Evolutionary conservation across 2,888 invertebrate species (phyloP), one percentile per base, ranked within the genome.

Genomic region (Diarsia dahlii): DNA sequence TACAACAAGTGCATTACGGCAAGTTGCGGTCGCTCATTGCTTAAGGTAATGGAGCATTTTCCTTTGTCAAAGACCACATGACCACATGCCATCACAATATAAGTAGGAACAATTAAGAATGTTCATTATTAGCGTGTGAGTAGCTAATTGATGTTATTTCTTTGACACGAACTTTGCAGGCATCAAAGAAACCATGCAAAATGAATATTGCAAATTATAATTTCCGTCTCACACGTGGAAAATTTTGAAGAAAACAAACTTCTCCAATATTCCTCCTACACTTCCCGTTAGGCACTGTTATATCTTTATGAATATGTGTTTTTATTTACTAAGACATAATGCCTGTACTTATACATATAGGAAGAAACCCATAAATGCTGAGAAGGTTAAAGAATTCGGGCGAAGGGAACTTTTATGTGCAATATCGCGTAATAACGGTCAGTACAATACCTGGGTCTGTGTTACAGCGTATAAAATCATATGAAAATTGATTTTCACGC

Each of bases 401-500:
- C 48, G 68, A 62, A 71, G 67, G 74, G 56, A 68, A 60, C 34
- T 77, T 86, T 75, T 77, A 77, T 74, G 68, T 78, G 58, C 60
- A 71, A 74, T 71, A 67, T 78, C 56, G 72, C 28, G 56, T 70
- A 62, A 77, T 74, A 77, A 83, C 72, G 76, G 80, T 78, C 77
- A 81, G 73, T 80, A 78, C 75, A 70, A 68, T 72, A 78, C 68
- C 63, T 73, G 50, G 63, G 46, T 68, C 46, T 62, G 46, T 82
- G 67, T 48, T 73, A 81, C 60, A 74, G 28, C 62, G 63, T 78
- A 76, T 74, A 85, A 81, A 78, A 66, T 73, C 73, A 63, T 68
- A 79, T 80, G 80, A 85, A 86, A 83, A 89, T 90, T 87, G 87
- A 88, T 87, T 87, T 85, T 87, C 81, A 81, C 84, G 86, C 84